phyloP scores from a whole-genome alignment of 2,888 invertebrate genomes.

The Crepidodera aurea region DNA sequence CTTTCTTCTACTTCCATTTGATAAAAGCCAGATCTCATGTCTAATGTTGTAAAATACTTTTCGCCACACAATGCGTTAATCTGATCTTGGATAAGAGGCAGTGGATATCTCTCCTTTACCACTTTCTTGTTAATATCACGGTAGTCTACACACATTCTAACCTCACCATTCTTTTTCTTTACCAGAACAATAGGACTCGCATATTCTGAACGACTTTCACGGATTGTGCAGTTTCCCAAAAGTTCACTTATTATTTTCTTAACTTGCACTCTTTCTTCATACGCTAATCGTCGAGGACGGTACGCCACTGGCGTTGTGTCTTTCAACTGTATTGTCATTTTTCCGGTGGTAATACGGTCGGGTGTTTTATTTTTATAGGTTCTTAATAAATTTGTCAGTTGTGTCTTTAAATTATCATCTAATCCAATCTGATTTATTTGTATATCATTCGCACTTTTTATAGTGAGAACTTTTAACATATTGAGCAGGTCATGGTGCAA shows the following conservation, averaged over 20 bases:
- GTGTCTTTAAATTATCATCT: too few relatives aligned
- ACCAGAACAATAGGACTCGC: conserved; percentile 42
- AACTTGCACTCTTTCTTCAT: conserved; percentile 32
- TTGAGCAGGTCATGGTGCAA: background rate
- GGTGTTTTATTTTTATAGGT: conserved; percentile 33
- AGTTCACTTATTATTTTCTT: conserved; percentile 32
- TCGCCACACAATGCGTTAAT: too few relatives aligned
- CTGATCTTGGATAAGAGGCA: too few relatives aligned
- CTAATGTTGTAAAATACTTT: conserved; percentile 44
- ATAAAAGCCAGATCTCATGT: conserved; percentile 18
- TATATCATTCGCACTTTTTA: background rate
- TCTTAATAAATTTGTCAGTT: conserved; percentile 18
- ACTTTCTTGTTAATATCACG: conserved; percentile 37
- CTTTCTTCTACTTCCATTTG: too few relatives aligned
- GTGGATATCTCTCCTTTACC: conserved; percentile 19
- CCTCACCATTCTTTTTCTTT: conserved; percentile 35
- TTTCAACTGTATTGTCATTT: too few relatives aligned
- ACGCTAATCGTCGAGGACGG: conserved; percentile 34
- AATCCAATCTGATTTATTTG: conserved; percentile 31
- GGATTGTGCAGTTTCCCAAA: conserved; percentile 34
- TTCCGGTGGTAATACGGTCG: too few relatives aligned
- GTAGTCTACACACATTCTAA: conserved; percentile 37
- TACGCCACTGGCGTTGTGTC: conserved; percentile 32
- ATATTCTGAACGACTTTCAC: conserved; percentile 38
- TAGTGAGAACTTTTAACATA: too few relatives aligned